A percentile compares a stretch with the other conserved stretches of the same genome.
Conservation (phyloP, 2,888 invertebrate genomes). For the Apamea epomidion region DNA sequence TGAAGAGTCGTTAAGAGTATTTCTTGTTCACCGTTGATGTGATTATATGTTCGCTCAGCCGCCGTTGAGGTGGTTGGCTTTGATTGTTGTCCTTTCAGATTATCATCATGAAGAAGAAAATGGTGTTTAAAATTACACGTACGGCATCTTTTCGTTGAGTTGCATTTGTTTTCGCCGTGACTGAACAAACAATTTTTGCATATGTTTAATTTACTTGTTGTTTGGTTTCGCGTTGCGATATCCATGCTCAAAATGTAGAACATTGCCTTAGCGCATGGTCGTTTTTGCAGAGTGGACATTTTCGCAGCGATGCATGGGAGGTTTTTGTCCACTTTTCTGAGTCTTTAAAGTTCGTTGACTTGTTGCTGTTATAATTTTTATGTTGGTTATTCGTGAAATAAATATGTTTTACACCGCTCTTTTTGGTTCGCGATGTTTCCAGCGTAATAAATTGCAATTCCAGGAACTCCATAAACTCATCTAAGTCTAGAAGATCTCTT, state of each 20-base stretch:
- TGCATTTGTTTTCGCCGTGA: constrained; percentile 12
- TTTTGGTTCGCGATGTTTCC: constrained; percentile 6
- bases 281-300: neutral
- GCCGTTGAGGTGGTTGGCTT: neutral
- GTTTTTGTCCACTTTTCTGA: constrained; percentile 10
- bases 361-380: neutral
- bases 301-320: neutral
- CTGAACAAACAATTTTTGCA: constrained; percentile 8
- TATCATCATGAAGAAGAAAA: constrained; percentile 5
- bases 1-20: constrained; percentile 7
- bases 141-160: constrained; percentile 1
- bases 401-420: neutral
- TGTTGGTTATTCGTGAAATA: neutral
- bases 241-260: constrained; percentile 6
- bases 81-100: neutral
- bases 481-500: constrained; percentile 6
- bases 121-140: constrained; percentile 8
- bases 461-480: constrained; percentile 6
- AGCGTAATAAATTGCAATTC: constrained; percentile 8
- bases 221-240: constrained; percentile 8
- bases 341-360: constrained; percentile 6
- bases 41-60: neutral
- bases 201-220: neutral
- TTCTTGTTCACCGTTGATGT: neutral
- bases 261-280: constrained; percentile 2